Base-by-base conservation (phyloP, 2,888 invertebrate species). In the Cantharis rustica region DNA sequence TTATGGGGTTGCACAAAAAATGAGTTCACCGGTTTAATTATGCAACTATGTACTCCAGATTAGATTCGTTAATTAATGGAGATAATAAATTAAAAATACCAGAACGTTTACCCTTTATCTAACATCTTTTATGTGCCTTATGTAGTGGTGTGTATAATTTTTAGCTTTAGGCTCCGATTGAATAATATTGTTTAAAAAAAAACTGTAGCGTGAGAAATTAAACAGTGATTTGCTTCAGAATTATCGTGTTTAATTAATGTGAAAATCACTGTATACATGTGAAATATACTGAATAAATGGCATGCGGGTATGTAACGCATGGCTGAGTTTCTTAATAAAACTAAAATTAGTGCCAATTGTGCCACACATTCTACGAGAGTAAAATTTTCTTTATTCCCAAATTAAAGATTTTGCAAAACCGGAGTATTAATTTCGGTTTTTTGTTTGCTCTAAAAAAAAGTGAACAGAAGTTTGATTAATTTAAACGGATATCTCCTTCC, bases 171-270 rank as follows among this genome's bases (percentile, higher is more conserved):
- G 27, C 17, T 20, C 23, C 64, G 31, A 63, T 16, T 66, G 68
- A 68, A 72, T 47, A 27, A 69, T 20, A 73, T 73, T 69, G 31
- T 31, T 69, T 23, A 9, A 16, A 69, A 16, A 62, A 66, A 66
- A 66, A 20, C 9, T 66, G 13, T 20, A 47, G 63, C 20, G 69
- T 69, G 69, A 62, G 62, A 73, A 73, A 16, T 73, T 27, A 68
- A 27, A 72, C 47, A 62, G 69, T 17, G 16, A 13, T 26, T 27
- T 64, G 15, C 68, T 72, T 47, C 9, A 9, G 16, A 61, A 73
- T 69, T 73, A 69, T 62, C 63, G 63, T 73, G 69, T 31, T 73
- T 73, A 73, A 73, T 73, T 73, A 68, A 73, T 68, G 69, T 69
- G 73, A 73, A 73, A 73, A 73, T 69, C 26, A 23, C 64, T 20